Base-by-base conservation (phyloP, 2,113 vertebrate genomes). In the Ictalurus furcatus region DNA sequence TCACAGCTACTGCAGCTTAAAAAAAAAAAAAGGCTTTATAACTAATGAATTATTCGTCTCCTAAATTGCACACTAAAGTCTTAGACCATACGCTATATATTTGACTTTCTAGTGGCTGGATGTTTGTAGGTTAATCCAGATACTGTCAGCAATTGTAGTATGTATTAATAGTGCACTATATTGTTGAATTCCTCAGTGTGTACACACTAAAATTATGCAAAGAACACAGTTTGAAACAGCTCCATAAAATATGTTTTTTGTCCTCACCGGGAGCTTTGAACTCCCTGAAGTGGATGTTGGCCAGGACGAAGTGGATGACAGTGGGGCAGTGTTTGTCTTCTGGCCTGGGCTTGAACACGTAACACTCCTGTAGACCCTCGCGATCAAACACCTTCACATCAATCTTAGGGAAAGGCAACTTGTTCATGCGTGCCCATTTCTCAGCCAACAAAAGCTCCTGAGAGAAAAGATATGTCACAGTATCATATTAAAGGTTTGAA, bases 351-450 rank as follows among this genome's bases (percentile, higher is more conserved):
- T 97, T 99, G 94, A 99, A 99, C 59, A 99, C 93, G 0, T 99
- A 99, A 92, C 98, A 99, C 90, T 99, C 98, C 87, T 99, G 98
- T 85, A 99, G 76, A 16, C 98, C 98, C 92, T 99, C 98, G 0
- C 98, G 96, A 93, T 99, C 98, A 86, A 99, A 99, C 1, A 99
- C 98, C 1, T 97, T 96, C 16, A 97, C 97, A 90, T 99, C 98
- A 23, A 99, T 99, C 94, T 99, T 99, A 0, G 98, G 98, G 91
- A 99, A 99, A 0, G 97, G 96, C 56, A 99, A 97, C 84, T 98
- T 99, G 95, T 99, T 99, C 98, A 99, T 99, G 86, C 96, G 97
- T 69, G 98, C 98, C 98, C 98, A 99, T 91, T 99, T 99, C 91
- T 99, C 98, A 54, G 98, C 98, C 87, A 99, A 95, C 6, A 99